phyloP scores from a whole-genome alignment of 2,888 invertebrate genomes.

The Hedychridium roseum region DNA sequence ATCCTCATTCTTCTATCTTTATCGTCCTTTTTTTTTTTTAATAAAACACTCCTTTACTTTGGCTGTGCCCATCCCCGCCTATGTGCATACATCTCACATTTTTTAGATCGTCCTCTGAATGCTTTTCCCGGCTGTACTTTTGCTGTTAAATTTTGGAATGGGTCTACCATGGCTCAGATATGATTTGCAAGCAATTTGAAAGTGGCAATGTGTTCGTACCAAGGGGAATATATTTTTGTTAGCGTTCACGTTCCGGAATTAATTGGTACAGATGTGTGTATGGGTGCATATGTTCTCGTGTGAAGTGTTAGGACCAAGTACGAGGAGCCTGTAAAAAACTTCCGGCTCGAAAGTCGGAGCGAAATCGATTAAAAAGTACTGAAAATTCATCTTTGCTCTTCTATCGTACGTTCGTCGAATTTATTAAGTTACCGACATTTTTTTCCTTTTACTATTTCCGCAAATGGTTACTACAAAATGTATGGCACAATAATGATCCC shows the following conservation, averaged over 20 bases:
- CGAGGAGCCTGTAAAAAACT: too few species aligned
- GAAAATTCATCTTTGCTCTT: too few species aligned
- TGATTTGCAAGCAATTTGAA: conserved; percentile 69
- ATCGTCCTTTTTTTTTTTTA: conserved; percentile 16
- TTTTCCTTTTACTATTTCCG: too few species aligned
- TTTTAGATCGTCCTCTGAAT: conserved; percentile 22
- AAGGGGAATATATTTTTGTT: conserved; percentile 31
- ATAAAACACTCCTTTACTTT: conserved; percentile 10
- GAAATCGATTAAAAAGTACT: too few species aligned
- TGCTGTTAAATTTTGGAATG: conserved; percentile 55
- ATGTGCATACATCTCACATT: conserved; percentile 15
- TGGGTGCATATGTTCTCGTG: conserved; percentile 17
- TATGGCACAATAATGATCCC: too few species aligned
- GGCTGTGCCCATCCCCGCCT: conserved; percentile 7
- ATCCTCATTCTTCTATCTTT: too few species aligned
- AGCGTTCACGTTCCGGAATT: conserved; percentile 32
- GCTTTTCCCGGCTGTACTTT: conserved; percentile 66
- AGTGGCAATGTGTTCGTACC: conserved; percentile 67
- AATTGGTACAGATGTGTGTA: conserved; percentile 21
- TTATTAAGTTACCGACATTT: too few species aligned
- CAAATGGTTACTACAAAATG: too few species aligned
- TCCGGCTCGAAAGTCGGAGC: too few species aligned
- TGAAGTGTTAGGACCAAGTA: conserved; percentile 6
- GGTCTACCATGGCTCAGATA: conserved; percentile 70
- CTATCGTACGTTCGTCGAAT: too few species aligned